These are phyloP conservation scores for Periplaneta americana DNA, from an alignment of 1,140 invertebrate species.

Conservation along the genomic window DNA sequence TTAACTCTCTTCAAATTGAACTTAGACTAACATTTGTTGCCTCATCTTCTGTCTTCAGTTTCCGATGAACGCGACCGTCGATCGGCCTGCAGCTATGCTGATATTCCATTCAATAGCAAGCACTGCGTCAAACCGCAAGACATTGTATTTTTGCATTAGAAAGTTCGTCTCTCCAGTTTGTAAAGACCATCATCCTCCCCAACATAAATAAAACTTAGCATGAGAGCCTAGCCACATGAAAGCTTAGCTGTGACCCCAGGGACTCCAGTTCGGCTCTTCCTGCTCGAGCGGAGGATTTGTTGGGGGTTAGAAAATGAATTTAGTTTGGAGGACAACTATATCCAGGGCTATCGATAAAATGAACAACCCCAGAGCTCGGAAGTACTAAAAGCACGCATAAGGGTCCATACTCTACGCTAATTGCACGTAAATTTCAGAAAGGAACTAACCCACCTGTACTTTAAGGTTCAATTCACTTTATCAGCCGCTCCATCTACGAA, in stretches of 20 bases:
- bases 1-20: no score
- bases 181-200: no score
- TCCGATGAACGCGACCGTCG: no score
- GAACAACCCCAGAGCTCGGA: neutral
- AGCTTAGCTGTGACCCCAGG: neutral
- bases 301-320: neutral
- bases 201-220: neutral
- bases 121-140: no score
- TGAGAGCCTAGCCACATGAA: neutral
- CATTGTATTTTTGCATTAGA: no score
- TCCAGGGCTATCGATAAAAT: neutral
- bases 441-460: neutral
- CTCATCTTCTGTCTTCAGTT: no score
- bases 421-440: neutral
- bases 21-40: no score
- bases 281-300: neutral
- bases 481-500: neutral
- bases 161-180: no score
- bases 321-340: neutral
- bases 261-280: neutral
- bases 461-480: neutral
- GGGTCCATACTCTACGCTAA: neutral
- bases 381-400: neutral
- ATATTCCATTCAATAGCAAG: no score
- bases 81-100: no score